A percentile compares a stretch with the other conserved stretches of the same genome.
Evolutionary conservation across 1,140 invertebrate genomes (phyloP).

Genomic region (Polypedilum vanderplanki): DNA sequence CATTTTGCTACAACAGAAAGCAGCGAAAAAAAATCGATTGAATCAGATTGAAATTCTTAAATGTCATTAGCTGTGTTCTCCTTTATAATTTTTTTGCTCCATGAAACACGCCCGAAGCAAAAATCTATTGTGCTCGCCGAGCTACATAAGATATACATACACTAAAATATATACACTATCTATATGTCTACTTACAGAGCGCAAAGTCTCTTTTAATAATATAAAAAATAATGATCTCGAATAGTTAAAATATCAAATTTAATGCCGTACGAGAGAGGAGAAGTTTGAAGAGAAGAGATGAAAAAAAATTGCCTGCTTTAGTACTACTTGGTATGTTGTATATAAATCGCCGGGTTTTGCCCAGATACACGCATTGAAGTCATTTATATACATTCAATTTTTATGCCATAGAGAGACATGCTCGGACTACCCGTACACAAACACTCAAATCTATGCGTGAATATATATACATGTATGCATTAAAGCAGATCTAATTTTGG

Average conservation of each 20-base stretch:
- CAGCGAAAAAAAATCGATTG: not conserved
- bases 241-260: conserved; percentile 15
- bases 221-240: conserved; percentile 21
- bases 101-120: conserved; percentile 26
- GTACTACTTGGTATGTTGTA: not conserved
- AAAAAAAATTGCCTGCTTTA: conserved; percentile 22
- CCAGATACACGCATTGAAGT: conserved; percentile 26
- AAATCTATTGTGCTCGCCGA: conserved; percentile 17
- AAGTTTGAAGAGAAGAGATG: not conserved
- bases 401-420: conserved; percentile 1
- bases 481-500: conserved; percentile 18
- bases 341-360: conserved; percentile 20
- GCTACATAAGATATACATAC: not conserved
- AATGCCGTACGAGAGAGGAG: not conserved
- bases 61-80: conserved; percentile 27
- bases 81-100: conserved; percentile 20
- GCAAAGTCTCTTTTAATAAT: conserved; percentile 25
- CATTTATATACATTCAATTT: conserved; percentile 22
- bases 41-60: conserved; percentile 28
- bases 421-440: too few relatives aligned
- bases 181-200: not conserved
- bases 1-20: not conserved
- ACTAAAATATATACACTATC: not conserved
- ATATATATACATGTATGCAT: conserved; percentile 7
- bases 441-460: too few relatives aligned